Conservation (phyloP, 2,888 invertebrate species). For the Drosophila mettleri region DNA sequence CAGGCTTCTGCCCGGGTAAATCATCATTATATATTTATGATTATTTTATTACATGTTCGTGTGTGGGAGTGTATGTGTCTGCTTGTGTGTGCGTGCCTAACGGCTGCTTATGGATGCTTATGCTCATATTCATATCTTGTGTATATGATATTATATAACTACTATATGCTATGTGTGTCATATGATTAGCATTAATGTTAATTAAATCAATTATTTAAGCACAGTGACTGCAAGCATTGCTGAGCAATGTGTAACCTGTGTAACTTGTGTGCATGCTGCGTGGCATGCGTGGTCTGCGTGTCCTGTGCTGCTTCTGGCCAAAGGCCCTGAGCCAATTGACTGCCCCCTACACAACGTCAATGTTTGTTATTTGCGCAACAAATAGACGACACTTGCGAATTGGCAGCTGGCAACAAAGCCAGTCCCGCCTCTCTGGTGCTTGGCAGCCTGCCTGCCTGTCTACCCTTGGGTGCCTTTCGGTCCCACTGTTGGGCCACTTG, state of each 20-base stretch:
- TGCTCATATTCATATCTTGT: conserved; percentile 16
- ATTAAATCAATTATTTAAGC: conserved; percentile 73
- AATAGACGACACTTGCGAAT: conserved; percentile 49
- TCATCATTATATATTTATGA: conserved; percentile 80
- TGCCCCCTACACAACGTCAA: conserved; percentile 21
- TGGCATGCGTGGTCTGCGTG: not conserved
- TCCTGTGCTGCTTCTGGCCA: conserved; percentile 17
- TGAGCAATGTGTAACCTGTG: not conserved
- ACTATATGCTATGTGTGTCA: conserved; percentile 1
- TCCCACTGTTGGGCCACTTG: conserved; percentile 61
- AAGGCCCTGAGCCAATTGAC: conserved; percentile 41
- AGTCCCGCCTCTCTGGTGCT: not conserved
- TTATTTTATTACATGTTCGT: conserved; percentile 74
- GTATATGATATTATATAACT: conserved; percentile 17
- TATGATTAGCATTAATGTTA: conserved; percentile 62
- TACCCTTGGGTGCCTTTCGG: not conserved
- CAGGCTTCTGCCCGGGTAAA: conserved; percentile 48
- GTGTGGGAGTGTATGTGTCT: conserved; percentile 14
- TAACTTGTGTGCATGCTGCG: not conserved
- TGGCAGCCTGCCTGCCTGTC: not conserved
- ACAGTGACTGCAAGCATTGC: conserved; percentile 17
- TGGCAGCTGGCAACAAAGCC: conserved; percentile 26
- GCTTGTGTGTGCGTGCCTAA: conserved; percentile 45
- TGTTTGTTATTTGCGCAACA: conserved; percentile 50
- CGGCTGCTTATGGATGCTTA: conserved; percentile 41